These are phyloP conservation scores for Hippocampus zosterae DNA, from an alignment of 2,113 vertebrate species.

Conservation along the genomic window DNA sequence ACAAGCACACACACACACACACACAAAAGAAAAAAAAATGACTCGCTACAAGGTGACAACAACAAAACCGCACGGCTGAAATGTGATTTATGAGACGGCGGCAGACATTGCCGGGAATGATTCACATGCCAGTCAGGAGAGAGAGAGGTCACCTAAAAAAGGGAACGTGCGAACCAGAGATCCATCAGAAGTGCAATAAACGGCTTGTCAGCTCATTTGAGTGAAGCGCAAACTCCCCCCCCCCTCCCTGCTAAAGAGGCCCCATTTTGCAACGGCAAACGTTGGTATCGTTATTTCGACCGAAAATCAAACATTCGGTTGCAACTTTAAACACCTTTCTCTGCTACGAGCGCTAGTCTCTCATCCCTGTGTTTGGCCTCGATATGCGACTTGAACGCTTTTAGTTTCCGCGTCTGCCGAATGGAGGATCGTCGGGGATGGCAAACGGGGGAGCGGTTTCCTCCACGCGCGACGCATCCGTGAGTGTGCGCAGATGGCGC, in stretches of 20 bases:
- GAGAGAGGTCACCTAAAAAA: conserved; percentile 24
- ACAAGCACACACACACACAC: conserved; percentile 23
- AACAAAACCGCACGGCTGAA: conserved; percentile 31
- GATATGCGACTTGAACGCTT: not conserved
- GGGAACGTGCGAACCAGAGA: conserved; percentile 4
- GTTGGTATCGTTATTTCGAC: conserved; percentile 15
- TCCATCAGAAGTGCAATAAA: conserved; percentile 26
- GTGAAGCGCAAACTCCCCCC: not conserved
- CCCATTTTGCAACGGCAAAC: conserved; percentile 25
- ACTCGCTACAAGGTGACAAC: conserved; percentile 50
- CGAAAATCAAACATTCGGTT: conserved; percentile 12
- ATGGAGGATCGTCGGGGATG: conserved; percentile 10
- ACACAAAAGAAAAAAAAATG: conserved; percentile 11
- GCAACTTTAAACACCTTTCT: conserved; percentile 12
- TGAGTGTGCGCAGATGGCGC: conserved; percentile 51
- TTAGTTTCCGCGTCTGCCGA: not conserved
- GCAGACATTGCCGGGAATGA: conserved; percentile 12
- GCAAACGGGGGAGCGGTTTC: conserved; percentile 13
- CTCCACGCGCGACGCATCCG: conserved; percentile 13
- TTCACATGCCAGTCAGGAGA: conserved; percentile 10
- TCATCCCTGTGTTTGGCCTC: too few relatives aligned
- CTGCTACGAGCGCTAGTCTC: not conserved
- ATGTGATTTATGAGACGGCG: conserved; percentile 16
- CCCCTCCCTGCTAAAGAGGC: conserved; percentile 1
- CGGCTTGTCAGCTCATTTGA: conserved; percentile 8